Percentiles rank a stretch among this genome's conserved stretches.
phyloP scores from a whole-genome alignment of 1,140 invertebrate species.

The Drosophila teissieri region DNA sequence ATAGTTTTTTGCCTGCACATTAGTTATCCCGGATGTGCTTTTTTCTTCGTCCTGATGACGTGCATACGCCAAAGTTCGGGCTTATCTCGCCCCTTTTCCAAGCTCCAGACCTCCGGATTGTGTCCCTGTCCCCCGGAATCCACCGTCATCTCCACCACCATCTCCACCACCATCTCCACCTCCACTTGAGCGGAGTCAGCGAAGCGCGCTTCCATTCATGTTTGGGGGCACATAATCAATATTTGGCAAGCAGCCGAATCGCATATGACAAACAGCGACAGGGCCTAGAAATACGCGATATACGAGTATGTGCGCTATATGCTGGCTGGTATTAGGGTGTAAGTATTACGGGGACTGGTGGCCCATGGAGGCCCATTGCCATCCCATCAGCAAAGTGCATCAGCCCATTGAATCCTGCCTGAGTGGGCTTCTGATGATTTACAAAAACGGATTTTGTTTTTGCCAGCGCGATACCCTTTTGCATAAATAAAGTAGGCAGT shows the following conservation, averaged over 20 bases:
- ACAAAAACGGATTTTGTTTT: conserved; percentile 54
- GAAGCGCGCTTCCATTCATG: conserved; percentile 79
- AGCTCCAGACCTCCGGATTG: conserved; percentile 1
- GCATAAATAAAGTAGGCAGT: conserved; percentile 31
- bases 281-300: conserved; percentile 54
- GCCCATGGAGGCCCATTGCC: conserved; percentile 30
- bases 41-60: conserved; percentile 60
- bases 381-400: conserved; percentile 58
- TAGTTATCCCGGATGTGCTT: conserved; percentile 69
- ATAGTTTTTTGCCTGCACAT: conserved; percentile 48
- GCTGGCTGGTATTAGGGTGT: conserved; percentile 8
- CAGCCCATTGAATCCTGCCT: conserved; percentile 45
- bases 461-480: conserved; percentile 21
- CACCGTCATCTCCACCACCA: not conserved
- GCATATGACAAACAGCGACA: conserved; percentile 80
- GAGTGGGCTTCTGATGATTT: conserved; percentile 67
- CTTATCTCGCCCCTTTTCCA: conserved; percentile 10
- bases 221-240: conserved; percentile 77
- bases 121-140: conserved; percentile 1
- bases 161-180: not conserved
- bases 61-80: conserved; percentile 49
- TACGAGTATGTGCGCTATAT: conserved; percentile 17
- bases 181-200: conserved; percentile 57
- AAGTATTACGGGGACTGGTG: conserved; percentile 14
- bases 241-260: conserved; percentile 78